These are phyloP conservation scores for Labeo rohita DNA, from an alignment of 2,113 vertebrate species.

Conservation along the genomic window DNA sequence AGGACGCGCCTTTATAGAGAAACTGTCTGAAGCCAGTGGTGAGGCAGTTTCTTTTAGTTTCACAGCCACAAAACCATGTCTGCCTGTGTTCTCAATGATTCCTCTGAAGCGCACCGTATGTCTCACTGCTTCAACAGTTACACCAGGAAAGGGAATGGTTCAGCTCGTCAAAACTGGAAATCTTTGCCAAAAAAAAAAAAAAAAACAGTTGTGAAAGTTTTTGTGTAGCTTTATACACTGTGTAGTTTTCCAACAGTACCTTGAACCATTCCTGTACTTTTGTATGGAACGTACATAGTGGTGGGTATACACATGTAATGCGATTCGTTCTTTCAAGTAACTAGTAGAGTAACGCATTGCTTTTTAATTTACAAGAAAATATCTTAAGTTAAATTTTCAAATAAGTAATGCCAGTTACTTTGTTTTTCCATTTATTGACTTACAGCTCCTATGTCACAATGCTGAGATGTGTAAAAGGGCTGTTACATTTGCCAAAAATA, in stretches of 20 bases:
- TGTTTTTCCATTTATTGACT: too few species aligned
- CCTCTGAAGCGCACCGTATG: background rate
- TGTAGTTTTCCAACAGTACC: background rate
- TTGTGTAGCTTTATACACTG: background rate
- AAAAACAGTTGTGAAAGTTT: background rate
- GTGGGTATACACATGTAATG: too few species aligned
- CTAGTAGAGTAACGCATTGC: too few species aligned
- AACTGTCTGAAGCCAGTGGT: background rate
- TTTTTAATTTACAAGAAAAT: too few species aligned
- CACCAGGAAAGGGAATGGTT: background rate
- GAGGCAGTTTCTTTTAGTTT: background rate
- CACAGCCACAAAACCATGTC: background rate
- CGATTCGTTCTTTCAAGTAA: too few species aligned
- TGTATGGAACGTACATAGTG: background rate
- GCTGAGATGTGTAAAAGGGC: too few species aligned
- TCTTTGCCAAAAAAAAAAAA: background rate
- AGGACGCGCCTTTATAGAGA: background rate
- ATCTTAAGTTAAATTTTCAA: too few species aligned
- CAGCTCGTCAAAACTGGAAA: background rate
- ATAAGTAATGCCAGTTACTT: too few species aligned
- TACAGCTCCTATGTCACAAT: too few species aligned
- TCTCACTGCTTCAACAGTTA: background rate
- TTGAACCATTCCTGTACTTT: background rate
- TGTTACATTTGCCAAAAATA: too few species aligned
- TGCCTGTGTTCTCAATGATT: background rate